Percentiles rank a stretch among this genome's conserved stretches.
Evolutionary conservation across 2,888 invertebrate species (phyloP).

Genomic region (Lordiphosa fenestrarum): DNA sequence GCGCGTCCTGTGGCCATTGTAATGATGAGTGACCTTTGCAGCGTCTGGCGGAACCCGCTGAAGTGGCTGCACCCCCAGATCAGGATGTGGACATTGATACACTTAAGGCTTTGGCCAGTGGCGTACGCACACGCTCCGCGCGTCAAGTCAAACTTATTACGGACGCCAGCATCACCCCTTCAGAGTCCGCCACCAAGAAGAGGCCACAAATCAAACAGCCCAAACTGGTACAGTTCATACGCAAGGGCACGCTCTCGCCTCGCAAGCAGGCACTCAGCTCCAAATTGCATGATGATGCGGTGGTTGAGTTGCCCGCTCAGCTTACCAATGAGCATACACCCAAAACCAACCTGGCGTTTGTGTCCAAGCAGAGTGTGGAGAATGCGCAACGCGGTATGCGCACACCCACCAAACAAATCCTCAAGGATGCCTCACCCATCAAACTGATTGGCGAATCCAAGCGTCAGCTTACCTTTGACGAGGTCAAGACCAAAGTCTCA

Average conservation of each 20-base stretch:
- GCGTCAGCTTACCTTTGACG: constrained; percentile 84
- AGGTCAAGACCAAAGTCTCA: constrained; percentile 85
- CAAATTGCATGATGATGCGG: constrained; percentile 13
- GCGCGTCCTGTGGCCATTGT: constrained; percentile 47
- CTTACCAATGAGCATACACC: constrained; percentile 58
- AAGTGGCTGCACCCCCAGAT: constrained; percentile 25
- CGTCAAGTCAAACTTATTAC: constrained; percentile 74
- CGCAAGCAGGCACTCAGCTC: constrained; percentile 64
- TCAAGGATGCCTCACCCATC: constrained; percentile 78
- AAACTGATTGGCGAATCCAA: constrained; percentile 77
- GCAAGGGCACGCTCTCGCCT: constrained; percentile 78
- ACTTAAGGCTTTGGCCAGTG: constrained; percentile 50
- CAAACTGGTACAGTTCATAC: constrained; percentile 78
- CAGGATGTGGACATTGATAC: constrained; percentile 63
- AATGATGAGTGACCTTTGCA: constrained; percentile 19
- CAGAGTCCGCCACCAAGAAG: constrained; percentile 44
- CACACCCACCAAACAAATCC: constrained; percentile 78
- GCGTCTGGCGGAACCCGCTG: constrained; percentile 48
- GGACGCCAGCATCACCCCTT: constrained; percentile 50
- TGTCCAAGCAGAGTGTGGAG: constrained; percentile 64
- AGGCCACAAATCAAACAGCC: constrained; percentile 72
- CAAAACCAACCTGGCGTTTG: constrained; percentile 45
- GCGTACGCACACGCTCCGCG: constrained; percentile 71
- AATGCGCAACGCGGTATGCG: constrained; percentile 75
- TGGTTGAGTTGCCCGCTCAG: constrained; percentile 16